Evolutionary conservation across 2,888 invertebrate species (phyloP).

Genomic region (Stegophylla sp.): DNA sequence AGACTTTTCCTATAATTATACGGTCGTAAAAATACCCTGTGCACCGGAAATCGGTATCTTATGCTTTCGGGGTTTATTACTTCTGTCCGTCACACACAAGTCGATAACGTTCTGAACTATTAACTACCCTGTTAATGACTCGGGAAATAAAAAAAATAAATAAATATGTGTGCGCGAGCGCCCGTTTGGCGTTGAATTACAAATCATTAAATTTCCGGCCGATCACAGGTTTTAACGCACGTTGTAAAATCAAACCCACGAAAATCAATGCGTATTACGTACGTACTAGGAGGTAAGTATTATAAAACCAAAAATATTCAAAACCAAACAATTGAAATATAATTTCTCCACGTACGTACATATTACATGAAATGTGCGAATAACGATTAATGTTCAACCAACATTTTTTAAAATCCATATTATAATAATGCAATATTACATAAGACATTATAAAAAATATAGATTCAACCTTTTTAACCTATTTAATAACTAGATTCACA

Average conservation of each 20-base stretch:
- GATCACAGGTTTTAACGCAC: not conserved
- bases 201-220: constrained; percentile 30
- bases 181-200: constrained; percentile 23
- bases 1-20: not conserved
- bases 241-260: not conserved
- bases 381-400: not conserved
- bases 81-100: not conserved
- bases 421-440: no score
- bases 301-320: not conserved
- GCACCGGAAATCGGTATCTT: constrained; percentile 16
- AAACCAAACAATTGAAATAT: not conserved
- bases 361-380: not conserved
- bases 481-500: no score
- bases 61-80: not conserved
- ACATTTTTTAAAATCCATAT: no score
- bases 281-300: no score
- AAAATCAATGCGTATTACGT: not conserved
- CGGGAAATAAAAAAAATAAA: not conserved
- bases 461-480: no score
- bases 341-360: not conserved
- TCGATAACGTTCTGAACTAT: not conserved
- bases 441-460: no score
- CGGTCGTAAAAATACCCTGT: constrained; percentile 18
- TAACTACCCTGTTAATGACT: constrained; percentile 30
- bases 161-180: not conserved